These are phyloP conservation scores for Eupsilia transversa DNA, from an alignment of 2,888 invertebrate genomes.

Conservation along the genomic window DNA sequence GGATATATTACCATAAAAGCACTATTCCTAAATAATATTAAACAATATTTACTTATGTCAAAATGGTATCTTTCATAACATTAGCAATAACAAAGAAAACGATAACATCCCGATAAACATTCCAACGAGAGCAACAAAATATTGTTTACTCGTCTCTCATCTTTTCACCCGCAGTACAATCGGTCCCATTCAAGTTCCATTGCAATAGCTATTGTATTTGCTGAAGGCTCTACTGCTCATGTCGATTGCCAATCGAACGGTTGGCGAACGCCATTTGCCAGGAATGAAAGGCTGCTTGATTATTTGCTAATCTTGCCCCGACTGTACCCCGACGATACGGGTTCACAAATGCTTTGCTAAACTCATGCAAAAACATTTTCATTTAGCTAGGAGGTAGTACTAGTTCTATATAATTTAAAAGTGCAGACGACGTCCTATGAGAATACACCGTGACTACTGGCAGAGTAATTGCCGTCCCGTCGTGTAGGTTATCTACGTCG, in stretches of 20 bases:
- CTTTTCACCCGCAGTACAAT: conserved; percentile 78
- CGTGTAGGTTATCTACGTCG: conserved; percentile 75
- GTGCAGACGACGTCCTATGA: conserved; percentile 73
- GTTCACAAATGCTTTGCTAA: conserved; percentile 62
- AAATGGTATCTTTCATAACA: not conserved
- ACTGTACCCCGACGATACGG: conserved; percentile 61
- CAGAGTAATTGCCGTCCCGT: conserved; percentile 81
- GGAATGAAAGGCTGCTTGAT: conserved; percentile 80
- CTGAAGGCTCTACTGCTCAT: conserved; percentile 86
- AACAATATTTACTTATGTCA: not conserved
- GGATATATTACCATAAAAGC: not conserved
- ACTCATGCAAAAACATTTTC: conserved; percentile 59
- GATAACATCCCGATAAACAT: conserved; percentile 63
- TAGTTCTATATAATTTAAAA: conserved; percentile 74
- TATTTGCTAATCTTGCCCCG: conserved; percentile 79
- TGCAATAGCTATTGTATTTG: conserved; percentile 87
- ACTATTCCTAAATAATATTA: not conserved
- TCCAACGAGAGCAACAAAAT: conserved; percentile 74
- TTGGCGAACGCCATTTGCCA: conserved; percentile 79
- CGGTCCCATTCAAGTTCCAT: conserved; percentile 80
- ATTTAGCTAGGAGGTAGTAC: conserved; percentile 47
- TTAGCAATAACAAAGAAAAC: conserved; percentile 44
- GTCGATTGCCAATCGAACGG: conserved; percentile 86
- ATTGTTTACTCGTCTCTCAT: conserved; percentile 85
- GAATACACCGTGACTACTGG: conserved; percentile 78